Percentiles rank a stretch among this genome's conserved stretches.
These are phyloP conservation scores for Stichodactyla helianthus DNA, from an alignment of 64 coral and sea anemone species.

Conservation along the genomic window DNA sequence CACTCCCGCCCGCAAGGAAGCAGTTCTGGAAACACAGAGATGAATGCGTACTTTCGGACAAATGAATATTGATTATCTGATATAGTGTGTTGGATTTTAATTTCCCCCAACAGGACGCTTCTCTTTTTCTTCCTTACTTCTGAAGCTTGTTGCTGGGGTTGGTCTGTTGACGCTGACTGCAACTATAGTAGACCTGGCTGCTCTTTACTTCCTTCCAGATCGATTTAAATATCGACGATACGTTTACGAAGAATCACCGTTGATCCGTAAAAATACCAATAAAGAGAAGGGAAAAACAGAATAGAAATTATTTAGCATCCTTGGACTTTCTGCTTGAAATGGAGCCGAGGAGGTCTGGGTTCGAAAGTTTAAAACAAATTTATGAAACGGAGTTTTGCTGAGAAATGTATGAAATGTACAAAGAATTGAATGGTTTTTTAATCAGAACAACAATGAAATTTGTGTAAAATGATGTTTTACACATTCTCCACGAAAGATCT, in stretches of 20 bases:
- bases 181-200: conserved; percentile 76
- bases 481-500: no score
- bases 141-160: conserved; percentile 77
- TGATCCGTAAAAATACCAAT: conserved; percentile 30
- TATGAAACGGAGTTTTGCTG: no score
- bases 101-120: conserved; percentile 52
- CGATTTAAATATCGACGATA: conserved; percentile 65
- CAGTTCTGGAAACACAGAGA: no score
- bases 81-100: background rate
- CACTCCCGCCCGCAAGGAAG: background rate
- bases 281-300: conserved; percentile 6
- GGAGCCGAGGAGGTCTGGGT: no score
- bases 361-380: no score
- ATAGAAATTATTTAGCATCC: background rate
- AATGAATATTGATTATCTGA: no score
- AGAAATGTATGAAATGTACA: no score
- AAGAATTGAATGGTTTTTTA: no score
- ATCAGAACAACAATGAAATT: no score
- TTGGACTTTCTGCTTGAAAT: no score
- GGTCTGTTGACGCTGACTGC: conserved; percentile 86
- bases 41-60: no score
- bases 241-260: conserved; percentile 76
- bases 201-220: conserved; percentile 77
- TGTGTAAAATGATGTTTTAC: no score
- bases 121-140: conserved; percentile 64